Base-by-base conservation (phyloP, 2,797 vertebrate genomes). In the Cuniculus paca region DNA sequence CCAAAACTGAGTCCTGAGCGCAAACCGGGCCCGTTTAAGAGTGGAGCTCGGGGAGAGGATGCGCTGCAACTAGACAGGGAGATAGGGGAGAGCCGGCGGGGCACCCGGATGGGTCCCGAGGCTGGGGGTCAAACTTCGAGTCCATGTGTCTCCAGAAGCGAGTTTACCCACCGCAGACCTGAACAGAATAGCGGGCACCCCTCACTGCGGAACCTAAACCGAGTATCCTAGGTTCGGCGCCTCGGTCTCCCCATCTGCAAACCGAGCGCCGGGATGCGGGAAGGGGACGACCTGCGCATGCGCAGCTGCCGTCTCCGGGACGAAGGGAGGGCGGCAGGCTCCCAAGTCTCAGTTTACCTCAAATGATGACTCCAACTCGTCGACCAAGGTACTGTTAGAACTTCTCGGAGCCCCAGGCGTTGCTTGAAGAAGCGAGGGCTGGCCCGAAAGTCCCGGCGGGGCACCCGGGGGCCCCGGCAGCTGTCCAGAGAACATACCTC, bases 341-440 rank as follows among this genome's bases (percentile, higher is more conserved):
- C 11, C 9, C 24, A 2, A 31, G 26, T 5, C 9, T 22, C 50
- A 2, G 26, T 3, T 34, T 96, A 99, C 99, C 99, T 99, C 99
- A 56, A 99, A 99, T 5, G 99, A 99, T 19, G 99, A 99, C 91
- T 99, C 99, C 94, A 99, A 98, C 75, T 99, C 99, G 85, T 99
- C 99, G 90, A 99, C 99, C 88, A 99, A 98, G 2, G 99, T 99
- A 96, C 96, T 99, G 94, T 97, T 98, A 45, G 98, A 98, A 0
- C 98, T 96, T 50, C 99, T 98, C 10, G 98, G 88, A 2, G 98
- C 98, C 1, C 98, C 56, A 13, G 99, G 86, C 12, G 99, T 98
- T 1, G 99, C 97, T 11, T 99, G 98, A 20, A 99, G 99, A 17
- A 99, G 99, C 0, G 99, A 98, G 3, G 99, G 98, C 1, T 99